phyloP scores from a whole-genome alignment of 2,888 invertebrate genomes.

The Pseudoips prasinana region DNA sequence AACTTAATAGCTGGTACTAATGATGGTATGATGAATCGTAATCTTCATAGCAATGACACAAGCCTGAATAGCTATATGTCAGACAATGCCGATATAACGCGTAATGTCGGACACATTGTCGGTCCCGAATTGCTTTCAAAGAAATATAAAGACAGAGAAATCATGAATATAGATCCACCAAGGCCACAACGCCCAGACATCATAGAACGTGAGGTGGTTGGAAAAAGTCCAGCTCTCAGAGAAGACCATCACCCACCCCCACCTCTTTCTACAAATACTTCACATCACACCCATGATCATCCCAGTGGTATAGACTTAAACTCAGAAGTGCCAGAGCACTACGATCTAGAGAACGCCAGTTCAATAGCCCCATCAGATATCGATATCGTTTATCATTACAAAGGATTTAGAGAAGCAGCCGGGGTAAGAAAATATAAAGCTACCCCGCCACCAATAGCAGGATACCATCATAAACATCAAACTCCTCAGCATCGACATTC shows the following conservation, averaged over 20 bases:
- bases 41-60: constrained; percentile 86
- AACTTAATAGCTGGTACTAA: constrained; percentile 85
- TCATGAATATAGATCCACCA: constrained; percentile 86
- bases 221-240: constrained; percentile 90
- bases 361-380: constrained; percentile 99
- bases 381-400: constrained; percentile 97
- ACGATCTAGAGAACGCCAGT: constrained; percentile 98
- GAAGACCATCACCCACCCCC: constrained; percentile 91
- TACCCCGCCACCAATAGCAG: constrained; percentile 90
- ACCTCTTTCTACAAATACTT: constrained; percentile 87
- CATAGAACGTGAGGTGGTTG: constrained; percentile 93
- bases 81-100: constrained; percentile 87
- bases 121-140: constrained; percentile 94
- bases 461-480: constrained; percentile 90
- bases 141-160: constrained; percentile 93
- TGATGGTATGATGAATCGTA: constrained; percentile 86
- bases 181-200: constrained; percentile 95
- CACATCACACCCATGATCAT: constrained; percentile 88
- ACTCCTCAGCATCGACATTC: constrained; percentile 89
- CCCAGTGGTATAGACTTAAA: constrained; percentile 88
- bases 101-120: constrained; percentile 89
- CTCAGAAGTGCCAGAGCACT: constrained; percentile 93
- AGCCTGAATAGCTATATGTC: constrained; percentile 86
- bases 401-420: constrained; percentile 93
- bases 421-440: constrained; percentile 94